phyloP scores from a whole-genome alignment of 2,888 invertebrate genomes.

The Polia nebulosa region DNA sequence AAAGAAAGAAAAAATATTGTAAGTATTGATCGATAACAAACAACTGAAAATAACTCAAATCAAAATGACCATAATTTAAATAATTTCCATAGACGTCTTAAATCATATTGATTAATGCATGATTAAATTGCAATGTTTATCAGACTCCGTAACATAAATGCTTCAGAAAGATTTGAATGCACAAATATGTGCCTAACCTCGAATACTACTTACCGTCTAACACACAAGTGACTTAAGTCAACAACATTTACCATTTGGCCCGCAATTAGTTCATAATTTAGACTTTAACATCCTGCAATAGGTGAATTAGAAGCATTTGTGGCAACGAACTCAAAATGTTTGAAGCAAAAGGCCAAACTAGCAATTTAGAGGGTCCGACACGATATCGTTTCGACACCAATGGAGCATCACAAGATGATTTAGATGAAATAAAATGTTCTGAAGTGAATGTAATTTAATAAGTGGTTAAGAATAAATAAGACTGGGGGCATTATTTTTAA shows the following conservation, averaged over 20 bases:
- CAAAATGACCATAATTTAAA: neutral
- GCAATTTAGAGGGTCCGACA: constrained; percentile 78
- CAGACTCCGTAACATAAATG: constrained; percentile 43
- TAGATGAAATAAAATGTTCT: constrained; percentile 44
- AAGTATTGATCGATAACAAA: neutral
- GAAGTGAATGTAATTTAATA: constrained; percentile 58
- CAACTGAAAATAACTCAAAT: neutral
- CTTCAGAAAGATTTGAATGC: constrained; percentile 17
- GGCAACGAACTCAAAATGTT: constrained; percentile 69
- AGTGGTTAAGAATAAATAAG: constrained; percentile 48
- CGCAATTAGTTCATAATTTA: constrained; percentile 66
- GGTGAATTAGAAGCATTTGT: constrained; percentile 60
- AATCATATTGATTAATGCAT: constrained; percentile 26
- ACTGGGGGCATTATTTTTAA: constrained; percentile 12
- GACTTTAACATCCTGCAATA: constrained; percentile 69
- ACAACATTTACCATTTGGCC: constrained; percentile 50
- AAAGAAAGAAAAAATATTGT: constrained; percentile 28
- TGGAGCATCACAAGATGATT: constrained; percentile 66
- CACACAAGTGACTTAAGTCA: constrained; percentile 46
- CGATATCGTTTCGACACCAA: constrained; percentile 73
- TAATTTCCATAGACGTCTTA: neutral
- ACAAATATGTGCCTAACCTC: constrained; percentile 42
- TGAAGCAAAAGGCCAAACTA: constrained; percentile 81
- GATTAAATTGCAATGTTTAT: constrained; percentile 9
- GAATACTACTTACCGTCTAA: constrained; percentile 18